Evolutionary conservation across 2,888 invertebrate genomes (phyloP).

Genomic region (Stenodera caucasica): DNA sequence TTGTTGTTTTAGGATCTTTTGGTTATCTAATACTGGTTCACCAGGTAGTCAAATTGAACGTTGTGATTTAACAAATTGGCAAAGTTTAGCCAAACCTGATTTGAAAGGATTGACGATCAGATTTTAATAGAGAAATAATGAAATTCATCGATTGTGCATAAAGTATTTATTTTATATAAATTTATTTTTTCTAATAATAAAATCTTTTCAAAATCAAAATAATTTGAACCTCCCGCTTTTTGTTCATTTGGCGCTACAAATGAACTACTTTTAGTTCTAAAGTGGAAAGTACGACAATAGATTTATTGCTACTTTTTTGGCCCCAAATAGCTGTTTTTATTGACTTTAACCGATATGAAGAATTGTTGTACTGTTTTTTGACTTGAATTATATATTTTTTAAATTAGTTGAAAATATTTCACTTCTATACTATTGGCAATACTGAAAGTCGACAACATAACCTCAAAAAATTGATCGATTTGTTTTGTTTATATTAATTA

Average conservation of each 20-base stretch:
- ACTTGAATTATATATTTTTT: no score
- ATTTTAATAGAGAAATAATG: conserved; percentile 60
- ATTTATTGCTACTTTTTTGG: no score
- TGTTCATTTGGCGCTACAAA: background rate
- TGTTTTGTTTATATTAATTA: background rate
- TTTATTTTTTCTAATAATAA: conserved; percentile 3
- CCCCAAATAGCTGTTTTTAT: no score
- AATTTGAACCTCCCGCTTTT: background rate
- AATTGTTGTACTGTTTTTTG: no score
- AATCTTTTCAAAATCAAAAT: background rate
- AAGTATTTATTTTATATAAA: conserved; percentile 4
- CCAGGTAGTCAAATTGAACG: conserved; percentile 83
- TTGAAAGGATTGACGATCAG: conserved; percentile 80
- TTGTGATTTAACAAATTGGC: conserved; percentile 80
- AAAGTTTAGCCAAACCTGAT: conserved; percentile 68
- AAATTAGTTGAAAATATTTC: no score
- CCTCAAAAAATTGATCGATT: background rate
- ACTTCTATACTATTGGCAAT: background rate
- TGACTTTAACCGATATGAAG: no score
- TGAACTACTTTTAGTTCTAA: background rate
- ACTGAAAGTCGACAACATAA: background rate
- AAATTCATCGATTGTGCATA: background rate
- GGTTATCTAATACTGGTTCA: conserved; percentile 80
- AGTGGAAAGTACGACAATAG: no score
- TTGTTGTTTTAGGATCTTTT: conserved; percentile 67